Conservation (phyloP, 2,113 vertebrate species). For the Silurus asotus region DNA sequence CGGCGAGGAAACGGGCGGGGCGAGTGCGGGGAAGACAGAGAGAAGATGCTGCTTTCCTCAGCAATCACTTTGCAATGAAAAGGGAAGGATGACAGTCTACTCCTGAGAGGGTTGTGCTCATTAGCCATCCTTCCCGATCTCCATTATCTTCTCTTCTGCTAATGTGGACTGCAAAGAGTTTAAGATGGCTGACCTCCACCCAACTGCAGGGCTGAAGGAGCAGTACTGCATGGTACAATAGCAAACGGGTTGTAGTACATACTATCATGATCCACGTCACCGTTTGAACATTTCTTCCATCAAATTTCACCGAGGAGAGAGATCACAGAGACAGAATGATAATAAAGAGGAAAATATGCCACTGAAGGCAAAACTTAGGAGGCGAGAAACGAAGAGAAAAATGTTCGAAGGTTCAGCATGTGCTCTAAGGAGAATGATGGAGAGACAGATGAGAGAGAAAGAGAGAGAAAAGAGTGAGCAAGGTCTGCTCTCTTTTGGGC, state of each 20-base stretch:
- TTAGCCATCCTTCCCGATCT: constrained; percentile 79
- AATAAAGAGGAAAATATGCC: neutral
- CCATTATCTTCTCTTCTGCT: constrained; percentile 84
- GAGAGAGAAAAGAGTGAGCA: neutral
- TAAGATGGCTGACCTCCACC: constrained; percentile 81
- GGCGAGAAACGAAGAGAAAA: neutral
- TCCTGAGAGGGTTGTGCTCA: constrained; percentile 72
- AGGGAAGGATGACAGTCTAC: constrained; percentile 40
- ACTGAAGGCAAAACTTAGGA: neutral
- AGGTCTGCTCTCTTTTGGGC: neutral
- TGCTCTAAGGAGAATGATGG: constrained; percentile 20
- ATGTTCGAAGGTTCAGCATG: neutral
- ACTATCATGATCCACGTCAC: neutral
- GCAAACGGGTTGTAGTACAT: constrained; percentile 24
- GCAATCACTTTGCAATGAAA: constrained; percentile 29
- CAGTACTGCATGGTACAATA: constrained; percentile 4
- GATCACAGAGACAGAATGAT: neutral
- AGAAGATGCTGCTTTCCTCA: constrained; percentile 32
- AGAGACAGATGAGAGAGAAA: constrained; percentile 1
- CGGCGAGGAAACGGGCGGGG: constrained; percentile 64
- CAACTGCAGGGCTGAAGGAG: constrained; percentile 70
- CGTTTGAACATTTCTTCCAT: constrained; percentile 45
- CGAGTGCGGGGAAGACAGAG: constrained; percentile 64
- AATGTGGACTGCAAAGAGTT: constrained; percentile 77
- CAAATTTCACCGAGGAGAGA: constrained; percentile 65